Evolutionary conservation across 2,888 invertebrate species (phyloP).

Genomic region (Tortrix viridana): DNA sequence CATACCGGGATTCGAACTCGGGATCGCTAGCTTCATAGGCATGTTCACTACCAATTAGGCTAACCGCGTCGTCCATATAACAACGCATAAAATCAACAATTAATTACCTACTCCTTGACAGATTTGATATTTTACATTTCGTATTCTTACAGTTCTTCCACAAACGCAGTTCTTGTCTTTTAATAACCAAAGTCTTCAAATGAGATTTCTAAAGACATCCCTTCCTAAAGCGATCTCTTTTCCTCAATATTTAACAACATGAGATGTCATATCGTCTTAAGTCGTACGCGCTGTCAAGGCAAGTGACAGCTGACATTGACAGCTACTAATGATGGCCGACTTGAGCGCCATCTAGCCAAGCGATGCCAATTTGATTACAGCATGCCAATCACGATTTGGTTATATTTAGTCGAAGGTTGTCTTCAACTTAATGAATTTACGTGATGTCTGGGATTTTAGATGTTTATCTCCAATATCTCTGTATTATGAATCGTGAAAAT

Average conservation of each 20-base stretch:
- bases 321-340: slow-evolving; percentile 58
- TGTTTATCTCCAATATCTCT: background rate
- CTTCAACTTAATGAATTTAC: slow-evolving; percentile 19
- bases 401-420: slow-evolving; percentile 33
- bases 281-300: slow-evolving; percentile 38
- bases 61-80: too few relatives aligned
- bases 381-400: slow-evolving; percentile 33
- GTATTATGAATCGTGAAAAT: too few relatives aligned
- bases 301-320: slow-evolving; percentile 54
- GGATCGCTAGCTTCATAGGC: too few relatives aligned
- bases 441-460: background rate
- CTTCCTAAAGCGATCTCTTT: slow-evolving; percentile 8
- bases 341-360: slow-evolving; percentile 50
- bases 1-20: too few relatives aligned
- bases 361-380: slow-evolving; percentile 41
- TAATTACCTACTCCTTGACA: too few relatives aligned
- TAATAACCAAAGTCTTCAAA: background rate
- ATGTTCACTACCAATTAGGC: too few relatives aligned
- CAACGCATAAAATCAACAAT: too few relatives aligned
- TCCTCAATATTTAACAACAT: slow-evolving; percentile 10
- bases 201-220: background rate
- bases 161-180: background rate
- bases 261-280: slow-evolving; percentile 40
- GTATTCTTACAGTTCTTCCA: background rate
- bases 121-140: too few relatives aligned